These are phyloP conservation scores for Masticophis lateralis DNA, from an alignment of 2,797 vertebrate species.

Conservation along the genomic window DNA sequence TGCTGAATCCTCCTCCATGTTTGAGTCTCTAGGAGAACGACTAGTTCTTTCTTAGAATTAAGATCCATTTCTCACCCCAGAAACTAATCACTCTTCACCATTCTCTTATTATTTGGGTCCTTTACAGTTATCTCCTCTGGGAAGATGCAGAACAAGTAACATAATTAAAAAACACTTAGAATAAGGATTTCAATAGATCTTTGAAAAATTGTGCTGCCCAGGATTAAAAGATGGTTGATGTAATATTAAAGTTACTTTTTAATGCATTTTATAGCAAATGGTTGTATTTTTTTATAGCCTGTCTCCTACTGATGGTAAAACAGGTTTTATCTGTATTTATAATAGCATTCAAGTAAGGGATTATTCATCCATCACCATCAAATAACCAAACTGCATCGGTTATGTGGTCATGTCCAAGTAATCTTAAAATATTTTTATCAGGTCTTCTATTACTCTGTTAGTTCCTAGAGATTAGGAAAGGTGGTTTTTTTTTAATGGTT, in stretches of 20 bases:
- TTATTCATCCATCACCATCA: neutral
- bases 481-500: neutral
- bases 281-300: neutral
- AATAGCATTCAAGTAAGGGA: neutral
- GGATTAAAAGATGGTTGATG: neutral
- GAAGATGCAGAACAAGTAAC: neutral
- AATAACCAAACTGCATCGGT: neutral
- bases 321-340: neutral
- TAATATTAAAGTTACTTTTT: neutral
- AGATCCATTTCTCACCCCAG: neutral
- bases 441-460: neutral
- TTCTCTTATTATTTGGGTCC: neutral
- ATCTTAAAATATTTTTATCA: neutral
- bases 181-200: neutral
- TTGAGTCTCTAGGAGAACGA: neutral
- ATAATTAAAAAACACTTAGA: neutral
- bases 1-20: neutral
- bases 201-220: neutral
- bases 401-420: neutral
- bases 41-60: neutral
- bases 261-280: neutral
- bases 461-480: neutral
- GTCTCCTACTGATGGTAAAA: neutral
- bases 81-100: neutral
- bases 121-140: neutral